Evolutionary conservation across 2,113 vertebrate genomes (phyloP), one percentile per base, ranked within the genome.

Genomic region (Pampusana beccarii): DNA sequence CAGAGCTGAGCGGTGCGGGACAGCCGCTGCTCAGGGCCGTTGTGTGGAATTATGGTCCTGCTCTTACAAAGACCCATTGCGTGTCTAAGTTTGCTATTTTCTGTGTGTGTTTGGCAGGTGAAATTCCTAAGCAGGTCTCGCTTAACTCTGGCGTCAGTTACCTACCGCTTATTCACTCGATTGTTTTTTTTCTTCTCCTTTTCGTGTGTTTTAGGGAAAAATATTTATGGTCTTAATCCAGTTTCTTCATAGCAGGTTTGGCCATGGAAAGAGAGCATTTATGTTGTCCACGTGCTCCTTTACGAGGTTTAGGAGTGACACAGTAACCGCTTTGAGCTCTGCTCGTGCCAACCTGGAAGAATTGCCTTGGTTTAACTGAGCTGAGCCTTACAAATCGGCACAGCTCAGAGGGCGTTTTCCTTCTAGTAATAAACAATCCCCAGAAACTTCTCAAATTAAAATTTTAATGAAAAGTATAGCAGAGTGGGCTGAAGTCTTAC

Each of bases 21-120:
- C 36, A n/a, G n/a, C n/a, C n/a, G n/a, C n/a, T n/a, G n/a, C n/a
- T n/a, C n/a, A n/a, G n/a, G n/a, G n/a, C n/a, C n/a, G n/a, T 38
- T 62, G 50, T 57, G 54, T 58, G 48, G 58, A 65, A 1, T 61
- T 38, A 16, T 2, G n/a, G 8, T 31, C 44, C 56, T 40, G n/a
- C n/a, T 70, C 2, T 62, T 62, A 2, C 4, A 4, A n/a, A 82
- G 57, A 46, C 62, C 38, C 29, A 0, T 3, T 14, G 8, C 5
- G 0, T n/a, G 5, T 42, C 48, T 69, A 14, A 26, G 12, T 53
- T 86, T 65, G 25, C 80, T 57, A 4, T n/a, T 51, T 19, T 51
- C 58, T 11, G 0, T 11, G 44, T 34, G 25, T 13, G 5, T 58
- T 11, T 56, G 42, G n/a, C 10, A 5, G 57, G 57, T 70, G 46